Evolutionary conservation across 2,797 vertebrate genomes (phyloP), one percentile per base, ranked within the genome.

Genomic region (Sebastes jordani): DNA sequence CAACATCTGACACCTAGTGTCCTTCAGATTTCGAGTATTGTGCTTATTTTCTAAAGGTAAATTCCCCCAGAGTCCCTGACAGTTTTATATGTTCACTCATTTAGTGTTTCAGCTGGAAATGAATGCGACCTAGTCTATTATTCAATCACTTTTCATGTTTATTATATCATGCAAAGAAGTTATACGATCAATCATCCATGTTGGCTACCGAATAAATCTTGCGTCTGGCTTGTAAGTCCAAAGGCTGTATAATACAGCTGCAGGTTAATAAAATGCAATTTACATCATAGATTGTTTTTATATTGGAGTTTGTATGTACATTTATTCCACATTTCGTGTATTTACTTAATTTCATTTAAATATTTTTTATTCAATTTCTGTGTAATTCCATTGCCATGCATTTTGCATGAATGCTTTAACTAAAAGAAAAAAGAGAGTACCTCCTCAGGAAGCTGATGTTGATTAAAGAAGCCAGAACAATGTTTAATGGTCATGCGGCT

Each of bases 101-200:
- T 81, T 27, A 71, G 34, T 62, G 36, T 78, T 84, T 64, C 20
- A 58, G 42, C 67, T 55, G 13, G 29, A 83, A 82, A 85, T 70
- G 3, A 77, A 81, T 80, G 55, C 20, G 32, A 29, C 25, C 56
- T 4, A 14, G 18, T 59, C 63, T 67, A 27, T 81, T 63, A 84
- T 52, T 78, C 76, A 85, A 46, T 87, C 81, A n/a, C 27, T 36
- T 84, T 79, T 76, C 59, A 54, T 81, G 81, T 82, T 84, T 85
- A 81, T 84, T 78, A 70, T 49, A 74, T 74, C 3, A 7, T 74
- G 46, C 5, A 1, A 69, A 34, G 36, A 81, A 60, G 68, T 77
- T 82, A 9, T 60, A 22, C 32, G 38, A 76, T 83, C 66, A 77
- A 75, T 83, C 78, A 78, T 49, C 2, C 55, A 52, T 60, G 55